A percentile compares a stretch with the other conserved stretches of the same genome.
These are phyloP conservation scores for Varanus komodoensis DNA, from an alignment of 2,113 vertebrate species.

Conservation along the genomic window DNA sequence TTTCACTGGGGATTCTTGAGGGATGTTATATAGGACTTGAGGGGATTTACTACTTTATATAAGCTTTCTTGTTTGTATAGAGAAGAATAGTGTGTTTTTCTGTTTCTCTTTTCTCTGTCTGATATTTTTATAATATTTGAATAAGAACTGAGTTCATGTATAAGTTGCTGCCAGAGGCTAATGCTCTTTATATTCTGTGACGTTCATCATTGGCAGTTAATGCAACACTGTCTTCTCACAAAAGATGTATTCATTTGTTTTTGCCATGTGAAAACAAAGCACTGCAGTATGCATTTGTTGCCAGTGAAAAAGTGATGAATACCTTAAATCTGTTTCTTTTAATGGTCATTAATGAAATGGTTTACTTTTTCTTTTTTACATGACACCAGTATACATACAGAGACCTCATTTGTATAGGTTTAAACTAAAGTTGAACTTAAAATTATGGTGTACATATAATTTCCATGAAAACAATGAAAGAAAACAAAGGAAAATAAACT, in stretches of 20 bases:
- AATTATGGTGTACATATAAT: slow-evolving; percentile 64
- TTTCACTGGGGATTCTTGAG: slow-evolving; percentile 55
- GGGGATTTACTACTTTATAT: slow-evolving; percentile 68
- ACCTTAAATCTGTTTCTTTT: slow-evolving; percentile 50
- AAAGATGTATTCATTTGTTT: slow-evolving; percentile 70
- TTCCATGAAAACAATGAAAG: slow-evolving; percentile 52
- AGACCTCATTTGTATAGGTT: slow-evolving; percentile 65
- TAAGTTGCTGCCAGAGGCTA: slow-evolving; percentile 55
- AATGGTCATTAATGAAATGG: slow-evolving; percentile 55
- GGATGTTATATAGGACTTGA: slow-evolving; percentile 62
- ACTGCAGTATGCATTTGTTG: slow-evolving; percentile 67
- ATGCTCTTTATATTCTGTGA: slow-evolving; percentile 46
- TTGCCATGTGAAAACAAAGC: slow-evolving; percentile 65
- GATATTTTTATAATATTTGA: slow-evolving; percentile 58
- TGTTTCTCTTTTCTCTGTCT: slow-evolving; percentile 37
- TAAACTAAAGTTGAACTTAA: slow-evolving; percentile 44
- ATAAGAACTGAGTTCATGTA: slow-evolving; percentile 39
- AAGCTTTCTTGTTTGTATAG: slow-evolving; percentile 71
- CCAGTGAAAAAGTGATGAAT: slow-evolving; percentile 50
- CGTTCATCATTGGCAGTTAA: slow-evolving; percentile 39
- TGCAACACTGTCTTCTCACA: slow-evolving; percentile 42
- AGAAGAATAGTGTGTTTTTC: slow-evolving; percentile 61
- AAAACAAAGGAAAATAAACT: slow-evolving; percentile 42
- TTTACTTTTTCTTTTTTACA: slow-evolving; percentile 46
- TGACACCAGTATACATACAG: slow-evolving; percentile 30